Evolutionary conservation across 2,888 invertebrate genomes (phyloP).

Genomic region (Bimastos eiseni): DNA sequence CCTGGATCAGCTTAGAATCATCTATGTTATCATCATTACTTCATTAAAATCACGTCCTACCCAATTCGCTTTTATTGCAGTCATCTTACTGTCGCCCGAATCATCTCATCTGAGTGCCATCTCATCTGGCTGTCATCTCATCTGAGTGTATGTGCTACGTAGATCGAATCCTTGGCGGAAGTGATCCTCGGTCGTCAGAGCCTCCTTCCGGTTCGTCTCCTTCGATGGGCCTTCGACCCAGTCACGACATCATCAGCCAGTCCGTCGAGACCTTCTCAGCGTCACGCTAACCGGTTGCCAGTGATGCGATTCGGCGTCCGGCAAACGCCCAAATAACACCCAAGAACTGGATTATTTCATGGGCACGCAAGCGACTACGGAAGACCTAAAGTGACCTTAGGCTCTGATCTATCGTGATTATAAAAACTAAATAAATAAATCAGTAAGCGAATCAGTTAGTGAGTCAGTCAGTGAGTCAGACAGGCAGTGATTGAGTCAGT

Average conservation of each 20-base stretch:
- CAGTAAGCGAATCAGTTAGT: too few species aligned
- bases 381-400: neutral
- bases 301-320: neutral
- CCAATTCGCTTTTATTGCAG: neutral
- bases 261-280: neutral
- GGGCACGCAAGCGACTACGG: neutral
- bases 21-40: neutral
- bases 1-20: neutral
- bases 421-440: neutral
- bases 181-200: neutral
- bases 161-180: neutral
- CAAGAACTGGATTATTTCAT: neutral
- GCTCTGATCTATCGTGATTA: neutral
- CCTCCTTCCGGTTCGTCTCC: neutral
- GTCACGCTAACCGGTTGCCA: neutral
- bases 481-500: too few species aligned
- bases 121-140: too few species aligned
- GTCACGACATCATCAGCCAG: neutral
- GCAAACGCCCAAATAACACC: conserved; percentile 13
- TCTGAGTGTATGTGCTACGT: neutral
- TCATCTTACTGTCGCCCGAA: neutral
- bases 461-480: too few species aligned
- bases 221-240: neutral
- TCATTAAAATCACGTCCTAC: neutral
- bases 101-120: neutral